Percentiles rank a stretch among this genome's conserved stretches.
Evolutionary conservation across 92 coral and sea anemone genomes (phyloP).

Genomic region (Actinernus sp.): DNA sequence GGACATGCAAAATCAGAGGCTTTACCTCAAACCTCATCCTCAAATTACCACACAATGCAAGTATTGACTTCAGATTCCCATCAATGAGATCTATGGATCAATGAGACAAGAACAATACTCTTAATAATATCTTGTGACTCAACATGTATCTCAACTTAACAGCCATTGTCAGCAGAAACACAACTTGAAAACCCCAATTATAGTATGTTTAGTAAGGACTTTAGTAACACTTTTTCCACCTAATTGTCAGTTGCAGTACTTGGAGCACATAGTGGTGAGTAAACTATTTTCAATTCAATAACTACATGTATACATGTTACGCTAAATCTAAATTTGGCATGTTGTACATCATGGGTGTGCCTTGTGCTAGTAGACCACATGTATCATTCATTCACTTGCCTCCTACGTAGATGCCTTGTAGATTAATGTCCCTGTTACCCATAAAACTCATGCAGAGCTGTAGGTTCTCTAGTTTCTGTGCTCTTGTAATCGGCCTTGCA

Average conservation of each 20-base stretch:
- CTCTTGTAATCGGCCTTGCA: constrained; percentile 93
- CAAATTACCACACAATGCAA: constrained; percentile 79
- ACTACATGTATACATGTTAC: no score
- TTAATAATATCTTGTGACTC: not conserved
- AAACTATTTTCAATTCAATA: no score
- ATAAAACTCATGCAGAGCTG: constrained; percentile 96
- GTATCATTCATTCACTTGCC: no score
- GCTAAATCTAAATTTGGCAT: no score
- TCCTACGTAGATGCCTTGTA: constrained; percentile 95
- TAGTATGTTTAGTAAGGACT: no score
- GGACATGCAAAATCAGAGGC: not conserved
- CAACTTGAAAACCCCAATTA: not conserved
- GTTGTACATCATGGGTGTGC: no score
- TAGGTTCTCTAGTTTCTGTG: constrained; percentile 97
- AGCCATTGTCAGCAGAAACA: not conserved
- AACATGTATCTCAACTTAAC: not conserved
- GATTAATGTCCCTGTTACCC: constrained; percentile 83
- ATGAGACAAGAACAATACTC: not conserved
- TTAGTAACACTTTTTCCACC: no score
- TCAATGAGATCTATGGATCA: constrained; percentile 94
- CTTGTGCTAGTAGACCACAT: no score
- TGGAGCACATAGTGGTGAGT: no score
- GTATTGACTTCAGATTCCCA: constrained; percentile 84
- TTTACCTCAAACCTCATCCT: constrained; percentile 90
- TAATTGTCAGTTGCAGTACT: no score